Base-by-base conservation (phyloP, 2,797 vertebrate genomes). In the Hirundo rustica region DNA sequence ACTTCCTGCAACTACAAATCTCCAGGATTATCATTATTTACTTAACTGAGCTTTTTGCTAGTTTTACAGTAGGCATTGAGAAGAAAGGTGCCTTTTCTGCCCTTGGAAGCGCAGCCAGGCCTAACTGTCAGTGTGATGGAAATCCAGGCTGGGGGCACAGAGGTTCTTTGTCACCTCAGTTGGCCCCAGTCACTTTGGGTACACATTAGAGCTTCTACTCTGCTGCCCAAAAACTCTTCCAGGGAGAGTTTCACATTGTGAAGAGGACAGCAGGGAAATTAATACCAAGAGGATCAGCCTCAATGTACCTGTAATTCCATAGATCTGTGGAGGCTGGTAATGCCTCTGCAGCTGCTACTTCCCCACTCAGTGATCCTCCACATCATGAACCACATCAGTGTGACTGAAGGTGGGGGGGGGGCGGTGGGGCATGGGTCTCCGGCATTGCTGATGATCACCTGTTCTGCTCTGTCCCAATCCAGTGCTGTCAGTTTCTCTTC, bases 331-430 rank as follows among this genome's bases (percentile, higher is more conserved):
- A 84, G 64, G 64, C 55, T 85, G 88, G 64, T 88, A 57, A 62
- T 88, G 76, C 71, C 79, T 90, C 70, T 76, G 60, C 79, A 94
- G 83, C 70, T 94, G 89, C 91, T 73, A 9, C 51, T 70, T 92
- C 53, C 34, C 55, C 29, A 45, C 44, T 84, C 53, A 11, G 19
- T 86, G 73, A 92, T 95, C 45, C 47, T 91, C 77, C 61, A 71
- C 38, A 53, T 57, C 7, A 4, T 73, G 71, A 87, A 95, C 89
- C 50, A 89, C 4, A 1, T 66, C 10, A 32, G 22, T 0, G 0
- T 27, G 42, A 64, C 54, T 87, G 60, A 65, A 88, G 66, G 48
- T n/a, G 27, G 73, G 87, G 57, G 70, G 45, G 27, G 73, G 87
- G 57, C 67, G 26, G 44, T 16, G 42, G 58, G 26, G 30, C 3